Percentiles rank a stretch among this genome's conserved stretches.
These are phyloP conservation scores for Sciurus carolinensis DNA, from an alignment of 2,797 vertebrate species.

Conservation along the genomic window DNA sequence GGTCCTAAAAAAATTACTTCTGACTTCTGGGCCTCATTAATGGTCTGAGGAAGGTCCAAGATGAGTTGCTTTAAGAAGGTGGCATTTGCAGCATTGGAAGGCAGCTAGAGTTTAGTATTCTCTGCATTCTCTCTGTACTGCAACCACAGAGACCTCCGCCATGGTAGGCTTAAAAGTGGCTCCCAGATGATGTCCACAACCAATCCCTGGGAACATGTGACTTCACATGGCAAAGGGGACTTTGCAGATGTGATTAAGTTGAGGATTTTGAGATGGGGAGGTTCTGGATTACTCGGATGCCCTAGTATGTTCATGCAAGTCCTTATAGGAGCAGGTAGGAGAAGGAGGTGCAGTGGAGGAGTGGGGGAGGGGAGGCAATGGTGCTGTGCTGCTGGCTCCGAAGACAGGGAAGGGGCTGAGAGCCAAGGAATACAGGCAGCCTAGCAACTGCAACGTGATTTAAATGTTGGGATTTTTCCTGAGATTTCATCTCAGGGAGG, in stretches of 20 bases:
- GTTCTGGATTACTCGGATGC: background rate
- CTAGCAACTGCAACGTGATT: background rate
- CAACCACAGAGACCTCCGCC: background rate
- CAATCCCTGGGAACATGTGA: too few relatives aligned
- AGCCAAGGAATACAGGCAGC: background rate
- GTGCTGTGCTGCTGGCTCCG: background rate
- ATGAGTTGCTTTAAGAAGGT: background rate
- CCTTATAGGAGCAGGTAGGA: background rate
- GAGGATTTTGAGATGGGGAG: background rate
- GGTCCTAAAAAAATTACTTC: background rate
- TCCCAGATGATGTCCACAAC: background rate
- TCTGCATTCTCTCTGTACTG: accelerated
- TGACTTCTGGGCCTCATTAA: background rate
- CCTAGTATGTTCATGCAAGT: background rate
- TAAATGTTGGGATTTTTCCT: background rate
- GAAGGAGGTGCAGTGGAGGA: background rate
- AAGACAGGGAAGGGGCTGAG: background rate
- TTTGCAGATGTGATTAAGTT: background rate
- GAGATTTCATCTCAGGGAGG: background rate
- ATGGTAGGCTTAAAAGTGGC: background rate
- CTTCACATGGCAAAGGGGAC: background rate
- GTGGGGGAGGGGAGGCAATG: too few relatives aligned
- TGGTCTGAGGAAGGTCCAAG: background rate
- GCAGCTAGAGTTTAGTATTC: background rate
- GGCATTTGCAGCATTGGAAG: background rate